phyloP scores from a whole-genome alignment of 2,888 invertebrate genomes.

The Mylabris sibirica region DNA sequence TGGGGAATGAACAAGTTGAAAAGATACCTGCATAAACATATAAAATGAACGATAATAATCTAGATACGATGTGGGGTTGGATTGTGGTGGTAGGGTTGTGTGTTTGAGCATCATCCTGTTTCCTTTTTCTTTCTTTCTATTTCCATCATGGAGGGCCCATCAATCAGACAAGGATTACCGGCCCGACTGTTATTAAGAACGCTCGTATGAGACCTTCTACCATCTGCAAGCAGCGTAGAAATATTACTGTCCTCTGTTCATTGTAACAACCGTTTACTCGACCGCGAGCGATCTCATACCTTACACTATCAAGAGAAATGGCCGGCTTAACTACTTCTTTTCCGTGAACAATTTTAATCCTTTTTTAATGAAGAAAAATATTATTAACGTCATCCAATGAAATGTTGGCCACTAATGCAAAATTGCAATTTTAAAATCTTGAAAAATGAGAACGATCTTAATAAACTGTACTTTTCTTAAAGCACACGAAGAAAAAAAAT shows the following conservation, averaged over 20 bases:
- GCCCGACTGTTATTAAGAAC: slow-evolving; percentile 61
- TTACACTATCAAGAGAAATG: slow-evolving; percentile 49
- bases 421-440: slow-evolving; percentile 8
- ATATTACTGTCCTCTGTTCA: slow-evolving; percentile 54
- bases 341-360: slow-evolving; percentile 48
- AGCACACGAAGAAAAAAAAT: too few species aligned
- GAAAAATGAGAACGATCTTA: background rate
- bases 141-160: slow-evolving; percentile 58
- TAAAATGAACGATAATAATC: slow-evolving; percentile 48
- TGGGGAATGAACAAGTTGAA: slow-evolving; percentile 3
- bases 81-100: slow-evolving; percentile 39
- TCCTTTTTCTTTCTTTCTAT: slow-evolving; percentile 19
- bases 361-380: slow-evolving; percentile 50
- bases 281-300: slow-evolving; percentile 43
- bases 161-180: slow-evolving; percentile 61
- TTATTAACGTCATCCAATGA: slow-evolving; percentile 23
- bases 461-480: too few species aligned
- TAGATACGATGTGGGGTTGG: slow-evolving; percentile 53
- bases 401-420: background rate
- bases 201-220: slow-evolving; percentile 55
- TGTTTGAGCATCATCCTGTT: slow-evolving; percentile 39
- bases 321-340: slow-evolving; percentile 49
- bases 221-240: slow-evolving; percentile 52
- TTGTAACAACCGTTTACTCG: slow-evolving; percentile 50
- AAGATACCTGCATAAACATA: background rate